A percentile compares a stretch with the other conserved stretches of the same genome.
These are phyloP conservation scores for Amyelois transitella DNA, from an alignment of 1,140 invertebrate species.

Conservation along the genomic window DNA sequence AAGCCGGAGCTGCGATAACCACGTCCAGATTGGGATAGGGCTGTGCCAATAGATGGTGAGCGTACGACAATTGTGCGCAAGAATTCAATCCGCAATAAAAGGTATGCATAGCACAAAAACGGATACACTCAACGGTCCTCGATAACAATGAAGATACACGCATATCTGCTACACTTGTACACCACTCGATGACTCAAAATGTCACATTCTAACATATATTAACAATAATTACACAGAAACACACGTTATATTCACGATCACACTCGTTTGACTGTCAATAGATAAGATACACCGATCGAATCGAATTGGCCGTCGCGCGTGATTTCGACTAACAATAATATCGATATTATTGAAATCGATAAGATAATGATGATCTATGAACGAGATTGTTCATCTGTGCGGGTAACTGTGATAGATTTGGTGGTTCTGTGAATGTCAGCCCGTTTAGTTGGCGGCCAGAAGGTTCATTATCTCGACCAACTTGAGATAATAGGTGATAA, in stretches of 20 bases:
- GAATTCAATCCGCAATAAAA: conserved; percentile 37
- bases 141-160: conserved; percentile 37
- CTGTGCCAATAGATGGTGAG: conserved; percentile 34
- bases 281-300: conserved; percentile 55
- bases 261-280: conserved; percentile 37
- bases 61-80: conserved; percentile 41
- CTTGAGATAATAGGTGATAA: conserved; percentile 20
- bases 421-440: conserved; percentile 12
- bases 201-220: conserved; percentile 4
- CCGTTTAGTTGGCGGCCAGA: conserved; percentile 24
- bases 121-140: conserved; percentile 38
- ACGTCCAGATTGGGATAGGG: conserved; percentile 52
- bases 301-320: conserved; percentile 50
- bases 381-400: conserved; percentile 37
- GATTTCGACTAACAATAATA: conserved; percentile 38
- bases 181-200: neutral
- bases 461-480: conserved; percentile 27
- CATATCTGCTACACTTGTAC: conserved; percentile 38
- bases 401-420: conserved; percentile 12
- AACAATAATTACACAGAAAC: conserved; percentile 5
- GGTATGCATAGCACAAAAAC: conserved; percentile 44
- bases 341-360: conserved; percentile 50
- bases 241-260: conserved; percentile 34
- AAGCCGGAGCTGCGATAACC: conserved; percentile 48
- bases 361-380: conserved; percentile 37